Base-by-base conservation (phyloP, 2,888 invertebrate genomes). In the Nebria brevicollis region DNA sequence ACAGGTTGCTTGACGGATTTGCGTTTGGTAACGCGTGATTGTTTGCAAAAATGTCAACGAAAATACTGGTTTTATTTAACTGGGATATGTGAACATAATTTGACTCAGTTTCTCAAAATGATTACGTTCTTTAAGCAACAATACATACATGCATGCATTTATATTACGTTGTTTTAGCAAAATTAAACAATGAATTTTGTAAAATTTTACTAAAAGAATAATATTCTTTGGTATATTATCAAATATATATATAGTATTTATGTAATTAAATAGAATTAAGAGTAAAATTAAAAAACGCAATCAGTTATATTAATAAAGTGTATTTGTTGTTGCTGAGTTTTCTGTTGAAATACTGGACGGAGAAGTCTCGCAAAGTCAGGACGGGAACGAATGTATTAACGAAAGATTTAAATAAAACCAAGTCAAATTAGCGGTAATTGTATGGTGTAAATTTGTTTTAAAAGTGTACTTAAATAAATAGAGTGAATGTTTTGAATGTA, bases 401-500 rank as follows among this genome's bases (percentile, higher is more conserved):
- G 20, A 20, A 20, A 34, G 34, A 5, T 34, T 54, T 54, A 11
- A 54, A 54, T 54, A 54, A 78, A 73, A 78, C 77, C 65, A 64
- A 78, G 73, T 70, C 72, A 73, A 78, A 72, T 10, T 34, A 34
- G 64, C 26, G 13, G 43, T 64, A 72, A 78, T 10, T 41, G 34
- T 25, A 20, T 70, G 42, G 26, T 11, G 20, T 43, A 34, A 77
- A 73, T 64, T 72, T 73, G 73, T 25, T 34, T 41, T 41, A 34
- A 70, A 2, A 13, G 54, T 54, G 54, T 76, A 72, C 64, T 77
- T 72, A 78, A 26, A 70, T 66, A 79, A 66, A 26, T 26, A 80
- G 11, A 20, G 70, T 26, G 70, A 70, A 26, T 25, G 34, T n/a
- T 20, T 70, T 25, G 70, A 11, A 20, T 72, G 77, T 88, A 88